phyloP scores from a whole-genome alignment of 2,113 vertebrate species.

The Mustela nigripes region DNA sequence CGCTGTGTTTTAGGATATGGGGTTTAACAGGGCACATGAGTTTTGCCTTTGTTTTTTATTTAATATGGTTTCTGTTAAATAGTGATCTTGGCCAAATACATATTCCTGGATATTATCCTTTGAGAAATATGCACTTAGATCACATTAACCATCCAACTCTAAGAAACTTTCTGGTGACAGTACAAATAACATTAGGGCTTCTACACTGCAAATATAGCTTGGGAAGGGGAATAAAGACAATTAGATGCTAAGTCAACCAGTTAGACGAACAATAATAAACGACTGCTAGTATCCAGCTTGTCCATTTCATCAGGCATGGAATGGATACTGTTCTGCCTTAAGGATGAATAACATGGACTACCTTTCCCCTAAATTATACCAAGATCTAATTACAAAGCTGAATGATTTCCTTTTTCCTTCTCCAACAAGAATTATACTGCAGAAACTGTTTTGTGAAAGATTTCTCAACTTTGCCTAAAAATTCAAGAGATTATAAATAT shows the following conservation, averaged over 20 bases:
- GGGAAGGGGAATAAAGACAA: background rate
- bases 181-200: background rate
- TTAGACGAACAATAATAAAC: background rate
- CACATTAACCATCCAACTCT: conserved; percentile 31
- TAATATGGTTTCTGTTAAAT: conserved; percentile 47
- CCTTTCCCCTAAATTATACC: background rate
- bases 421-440: conserved; percentile 27
- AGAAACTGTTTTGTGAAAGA: conserved; percentile 53
- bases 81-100: conserved; percentile 19
- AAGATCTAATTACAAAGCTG: conserved; percentile 44
- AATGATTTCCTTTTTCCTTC: conserved; percentile 45
- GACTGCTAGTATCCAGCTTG: background rate
- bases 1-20: conserved; percentile 34
- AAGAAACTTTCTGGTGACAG: background rate
- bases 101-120: conserved; percentile 6
- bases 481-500: conserved; percentile 41
- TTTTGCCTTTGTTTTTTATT: conserved; percentile 48
- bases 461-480: conserved; percentile 47
- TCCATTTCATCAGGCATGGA: background rate
- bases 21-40: background rate
- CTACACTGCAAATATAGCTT: background rate
- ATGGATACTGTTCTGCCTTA: conserved; percentile 30
- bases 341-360: background rate
- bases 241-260: conserved; percentile 27
- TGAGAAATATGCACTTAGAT: conserved; percentile 39